phyloP scores from a whole-genome alignment of 30 jellyfish, hydroid and myxozoan species.

The Aurelia sp. region DNA sequence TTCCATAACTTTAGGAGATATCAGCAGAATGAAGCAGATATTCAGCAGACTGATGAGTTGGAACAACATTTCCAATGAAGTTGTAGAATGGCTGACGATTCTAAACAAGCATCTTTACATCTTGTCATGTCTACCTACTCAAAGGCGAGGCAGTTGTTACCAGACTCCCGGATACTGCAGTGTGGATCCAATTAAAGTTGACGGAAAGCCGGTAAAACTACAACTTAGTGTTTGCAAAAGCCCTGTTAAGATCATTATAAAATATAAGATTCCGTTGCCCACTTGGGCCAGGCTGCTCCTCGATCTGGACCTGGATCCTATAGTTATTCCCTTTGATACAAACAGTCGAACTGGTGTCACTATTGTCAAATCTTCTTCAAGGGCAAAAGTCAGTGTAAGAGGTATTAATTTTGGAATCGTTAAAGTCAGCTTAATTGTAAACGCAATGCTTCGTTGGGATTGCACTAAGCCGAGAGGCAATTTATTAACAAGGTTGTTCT shows the following conservation, averaged over 20 bases:
- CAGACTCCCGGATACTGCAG: conserved; percentile 43
- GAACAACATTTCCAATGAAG: conserved; percentile 39
- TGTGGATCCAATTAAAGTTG: conserved; percentile 29
- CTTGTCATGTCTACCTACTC: conserved; percentile 60
- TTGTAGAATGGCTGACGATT: conserved; percentile 52
- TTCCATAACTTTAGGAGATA: conserved; percentile 7
- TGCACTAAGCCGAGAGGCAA: conserved; percentile 56
- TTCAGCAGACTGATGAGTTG: conserved; percentile 30
- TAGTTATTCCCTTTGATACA: conserved; percentile 46
- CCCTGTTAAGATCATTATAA: conserved; percentile 47
- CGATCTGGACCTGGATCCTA: conserved; percentile 44
- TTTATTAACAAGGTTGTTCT: neutral
- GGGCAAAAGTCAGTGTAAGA: conserved; percentile 38
- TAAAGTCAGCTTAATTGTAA: conserved; percentile 36
- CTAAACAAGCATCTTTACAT: conserved; percentile 40
- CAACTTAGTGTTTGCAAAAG: conserved; percentile 39
- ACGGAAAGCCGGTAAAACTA: conserved; percentile 38
- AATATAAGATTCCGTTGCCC: conserved; percentile 50
- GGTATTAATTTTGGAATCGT: conserved; percentile 17
- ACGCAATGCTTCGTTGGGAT: conserved; percentile 54
- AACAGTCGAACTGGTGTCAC: conserved; percentile 39
- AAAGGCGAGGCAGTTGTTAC: conserved; percentile 48
- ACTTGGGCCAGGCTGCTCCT: conserved; percentile 46
- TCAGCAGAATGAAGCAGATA: neutral
- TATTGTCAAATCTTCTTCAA: conserved; percentile 22